Conservation (phyloP, 2,797 vertebrate species). For the Helarctos malayanus region DNA sequence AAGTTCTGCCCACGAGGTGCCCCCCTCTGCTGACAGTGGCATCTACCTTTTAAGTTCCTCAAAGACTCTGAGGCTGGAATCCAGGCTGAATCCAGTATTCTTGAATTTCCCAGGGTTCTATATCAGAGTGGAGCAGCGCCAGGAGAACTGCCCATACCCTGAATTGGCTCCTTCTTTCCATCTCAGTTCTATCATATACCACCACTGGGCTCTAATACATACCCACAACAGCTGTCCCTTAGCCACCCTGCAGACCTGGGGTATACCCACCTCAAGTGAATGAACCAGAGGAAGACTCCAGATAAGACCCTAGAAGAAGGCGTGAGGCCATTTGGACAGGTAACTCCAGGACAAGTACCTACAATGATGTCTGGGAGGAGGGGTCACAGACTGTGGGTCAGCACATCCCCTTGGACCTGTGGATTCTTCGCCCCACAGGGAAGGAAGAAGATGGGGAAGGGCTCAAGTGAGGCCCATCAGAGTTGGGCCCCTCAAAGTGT, state of each 20-base stretch:
- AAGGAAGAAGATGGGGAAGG: background rate
- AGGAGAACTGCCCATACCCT: background rate
- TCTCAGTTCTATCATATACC: background rate
- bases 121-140: background rate
- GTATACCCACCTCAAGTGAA: background rate
- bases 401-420: background rate
- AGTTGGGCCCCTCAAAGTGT: background rate
- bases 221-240: background rate
- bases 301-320: background rate
- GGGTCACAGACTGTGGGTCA: background rate
- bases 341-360: background rate
- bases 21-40: background rate
- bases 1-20: background rate
- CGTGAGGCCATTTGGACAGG: background rate
- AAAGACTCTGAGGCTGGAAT: background rate
- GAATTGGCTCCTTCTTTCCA: background rate
- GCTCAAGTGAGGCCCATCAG: background rate
- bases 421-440: background rate
- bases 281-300: background rate
- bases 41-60: slow-evolving; percentile 3
- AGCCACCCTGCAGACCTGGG: background rate
- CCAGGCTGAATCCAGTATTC: background rate
- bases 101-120: background rate
- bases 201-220: background rate
- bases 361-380: background rate